These are phyloP conservation scores for Eunapius fragilis DNA, from an alignment of 37 sponge, comb jelly and placozoan species.

Conservation along the genomic window DNA sequence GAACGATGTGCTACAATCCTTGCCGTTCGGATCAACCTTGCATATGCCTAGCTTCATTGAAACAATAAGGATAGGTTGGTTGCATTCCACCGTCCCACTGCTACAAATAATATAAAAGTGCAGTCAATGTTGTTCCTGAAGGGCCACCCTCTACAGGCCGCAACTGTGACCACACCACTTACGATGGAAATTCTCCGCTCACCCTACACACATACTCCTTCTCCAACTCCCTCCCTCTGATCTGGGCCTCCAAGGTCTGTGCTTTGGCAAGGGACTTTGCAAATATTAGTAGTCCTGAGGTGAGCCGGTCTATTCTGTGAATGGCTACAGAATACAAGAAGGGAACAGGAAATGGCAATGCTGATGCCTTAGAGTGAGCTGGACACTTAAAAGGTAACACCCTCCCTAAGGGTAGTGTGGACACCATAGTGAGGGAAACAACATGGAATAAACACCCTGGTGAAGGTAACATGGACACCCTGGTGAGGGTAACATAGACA, in stretches of 20 bases:
- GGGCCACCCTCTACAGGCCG: not conserved
- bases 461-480: no score
- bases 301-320: constrained; percentile 89
- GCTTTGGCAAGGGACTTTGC: constrained; percentile 64
- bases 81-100: constrained; percentile 77
- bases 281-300: constrained; percentile 90
- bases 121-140: not conserved
- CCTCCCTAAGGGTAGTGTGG: no score
- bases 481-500: no score
- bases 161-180: not conserved
- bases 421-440: not conserved
- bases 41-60: constrained; percentile 89
- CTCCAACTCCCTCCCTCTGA: constrained; percentile 58
- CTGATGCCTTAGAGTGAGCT: no score
- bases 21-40: constrained; percentile 75
- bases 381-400: no score
- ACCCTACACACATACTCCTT: constrained; percentile 90
- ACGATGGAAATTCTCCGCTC: constrained; percentile 87
- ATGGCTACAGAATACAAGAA: constrained; percentile 35
- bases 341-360: not conserved
- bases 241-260: constrained; percentile 72
- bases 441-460: not conserved
- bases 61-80: constrained; percentile 83
- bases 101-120: no score
- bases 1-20: constrained; percentile 76